Percentiles rank a stretch among this genome's conserved stretches.
These are phyloP conservation scores for Gavialis gangeticus DNA, from an alignment of 2,113 vertebrate genomes.

Conservation along the genomic window DNA sequence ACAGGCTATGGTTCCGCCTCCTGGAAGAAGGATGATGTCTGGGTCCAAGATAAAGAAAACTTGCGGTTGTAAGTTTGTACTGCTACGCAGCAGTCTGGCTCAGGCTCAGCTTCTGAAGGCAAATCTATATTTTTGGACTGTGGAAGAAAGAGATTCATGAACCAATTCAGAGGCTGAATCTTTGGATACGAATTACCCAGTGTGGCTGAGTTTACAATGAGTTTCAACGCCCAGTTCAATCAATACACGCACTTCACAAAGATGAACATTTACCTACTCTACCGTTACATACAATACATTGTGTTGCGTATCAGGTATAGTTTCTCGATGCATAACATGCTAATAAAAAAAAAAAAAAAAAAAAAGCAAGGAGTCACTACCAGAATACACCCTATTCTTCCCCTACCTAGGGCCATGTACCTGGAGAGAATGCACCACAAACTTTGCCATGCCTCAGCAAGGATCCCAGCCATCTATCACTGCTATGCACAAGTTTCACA, in stretches of 20 bases:
- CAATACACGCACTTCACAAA: neutral
- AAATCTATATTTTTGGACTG: neutral
- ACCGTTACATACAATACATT: neutral
- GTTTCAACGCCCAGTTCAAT: conserved; percentile 37
- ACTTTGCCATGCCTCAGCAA: neutral
- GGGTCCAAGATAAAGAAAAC: conserved; percentile 29
- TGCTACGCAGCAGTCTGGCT: neutral
- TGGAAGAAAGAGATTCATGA: conserved; percentile 33
- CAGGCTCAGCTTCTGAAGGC: neutral
- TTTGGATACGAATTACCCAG: conserved; percentile 23
- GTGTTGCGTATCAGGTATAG: accelerated
- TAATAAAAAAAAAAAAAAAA: conserved; percentile 21
- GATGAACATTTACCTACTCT: conserved; percentile 6
- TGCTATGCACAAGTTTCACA: neutral
- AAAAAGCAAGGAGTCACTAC: neutral
- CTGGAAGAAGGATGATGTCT: neutral
- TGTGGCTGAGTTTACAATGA: conserved; percentile 5
- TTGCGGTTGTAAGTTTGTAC: neutral
- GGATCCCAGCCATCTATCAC: neutral
- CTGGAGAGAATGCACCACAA: neutral
- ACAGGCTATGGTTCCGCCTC: neutral
- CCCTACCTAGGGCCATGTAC: neutral
- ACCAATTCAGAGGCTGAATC: conserved; percentile 31
- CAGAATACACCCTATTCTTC: neutral
- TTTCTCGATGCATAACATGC: neutral